Percentiles rank a stretch among this genome's conserved stretches.
phyloP scores from a whole-genome alignment of 2,113 vertebrate species.

The Aldabrachelys gigantea region DNA sequence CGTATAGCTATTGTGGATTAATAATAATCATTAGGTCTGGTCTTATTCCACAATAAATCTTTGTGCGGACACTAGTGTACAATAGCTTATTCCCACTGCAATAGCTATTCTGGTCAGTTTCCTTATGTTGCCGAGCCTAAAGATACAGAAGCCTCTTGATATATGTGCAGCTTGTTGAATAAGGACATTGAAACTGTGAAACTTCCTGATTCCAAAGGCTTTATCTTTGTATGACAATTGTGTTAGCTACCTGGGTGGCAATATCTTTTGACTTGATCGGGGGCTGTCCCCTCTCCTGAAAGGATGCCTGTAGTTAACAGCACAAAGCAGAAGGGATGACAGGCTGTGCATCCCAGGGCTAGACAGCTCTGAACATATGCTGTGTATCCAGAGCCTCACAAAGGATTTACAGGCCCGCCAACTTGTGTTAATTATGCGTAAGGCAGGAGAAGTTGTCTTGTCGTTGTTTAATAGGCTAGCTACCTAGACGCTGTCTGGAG shows the following conservation, averaged over 20 bases:
- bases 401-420: not conserved
- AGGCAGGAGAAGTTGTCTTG: conserved; percentile 10
- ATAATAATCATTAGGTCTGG: not conserved
- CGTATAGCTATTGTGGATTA: rapidly evolving
- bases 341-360: not conserved
- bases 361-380: conserved; percentile 26
- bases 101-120: not conserved
- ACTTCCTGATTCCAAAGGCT: not conserved
- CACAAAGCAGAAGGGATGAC: not conserved
- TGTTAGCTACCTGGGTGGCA: not conserved
- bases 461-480: conserved; percentile 7
- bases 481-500: not conserved
- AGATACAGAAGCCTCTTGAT: not conserved
- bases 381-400: conserved; percentile 28
- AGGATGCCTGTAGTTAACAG: conserved; percentile 35
- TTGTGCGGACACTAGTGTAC: rapidly evolving
- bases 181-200: not conserved
- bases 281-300: not conserved
- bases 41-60: not conserved
- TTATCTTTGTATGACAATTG: not conserved
- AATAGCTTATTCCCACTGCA: not conserved
- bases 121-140: not conserved
- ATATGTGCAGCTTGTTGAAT: rapidly evolving
- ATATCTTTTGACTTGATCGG: not conserved
- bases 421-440: conserved; percentile 38